Conservation (phyloP, 2,797 vertebrate species). For the Halcyon badia region DNA sequence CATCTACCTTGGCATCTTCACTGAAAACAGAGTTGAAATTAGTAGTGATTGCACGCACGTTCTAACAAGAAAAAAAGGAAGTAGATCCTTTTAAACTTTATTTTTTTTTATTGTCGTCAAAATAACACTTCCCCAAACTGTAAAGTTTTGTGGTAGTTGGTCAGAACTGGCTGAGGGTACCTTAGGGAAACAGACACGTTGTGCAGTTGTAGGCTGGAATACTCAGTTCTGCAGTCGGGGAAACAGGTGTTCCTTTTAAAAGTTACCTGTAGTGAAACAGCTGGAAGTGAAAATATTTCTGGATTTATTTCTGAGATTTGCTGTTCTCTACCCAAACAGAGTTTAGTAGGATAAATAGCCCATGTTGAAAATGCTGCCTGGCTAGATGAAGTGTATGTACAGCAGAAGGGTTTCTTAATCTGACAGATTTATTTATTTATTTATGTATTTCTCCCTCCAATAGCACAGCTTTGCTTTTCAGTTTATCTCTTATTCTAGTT, state of each 20-base stretch:
- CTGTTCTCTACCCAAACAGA: not conserved
- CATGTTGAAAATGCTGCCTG: not conserved
- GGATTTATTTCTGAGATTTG: not conserved
- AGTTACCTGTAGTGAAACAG: not conserved
- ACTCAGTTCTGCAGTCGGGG: slow-evolving; percentile 31
- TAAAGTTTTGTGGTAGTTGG: not conserved
- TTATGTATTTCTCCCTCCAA: fast-evolving
- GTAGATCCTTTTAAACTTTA: not conserved
- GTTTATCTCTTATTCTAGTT: not conserved
- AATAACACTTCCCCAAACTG: slow-evolving; percentile 22
- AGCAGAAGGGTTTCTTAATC: not conserved
- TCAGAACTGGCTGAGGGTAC: not conserved
- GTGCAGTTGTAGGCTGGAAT: slow-evolving; percentile 2
- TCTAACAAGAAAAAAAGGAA: not conserved
- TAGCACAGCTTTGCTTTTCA: not conserved
- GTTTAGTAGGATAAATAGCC: not conserved
- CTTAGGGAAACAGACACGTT: not conserved
- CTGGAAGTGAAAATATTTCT: not conserved
- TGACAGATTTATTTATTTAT: not conserved
- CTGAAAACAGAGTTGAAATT: not conserved
- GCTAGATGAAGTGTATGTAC: not conserved
- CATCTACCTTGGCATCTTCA: not conserved
- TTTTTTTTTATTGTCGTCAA: not conserved
- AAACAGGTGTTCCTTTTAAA: not conserved
- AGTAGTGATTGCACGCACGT: not conserved